phyloP scores from a whole-genome alignment of 2,888 invertebrate species.

The Cephus rjabovi region DNA sequence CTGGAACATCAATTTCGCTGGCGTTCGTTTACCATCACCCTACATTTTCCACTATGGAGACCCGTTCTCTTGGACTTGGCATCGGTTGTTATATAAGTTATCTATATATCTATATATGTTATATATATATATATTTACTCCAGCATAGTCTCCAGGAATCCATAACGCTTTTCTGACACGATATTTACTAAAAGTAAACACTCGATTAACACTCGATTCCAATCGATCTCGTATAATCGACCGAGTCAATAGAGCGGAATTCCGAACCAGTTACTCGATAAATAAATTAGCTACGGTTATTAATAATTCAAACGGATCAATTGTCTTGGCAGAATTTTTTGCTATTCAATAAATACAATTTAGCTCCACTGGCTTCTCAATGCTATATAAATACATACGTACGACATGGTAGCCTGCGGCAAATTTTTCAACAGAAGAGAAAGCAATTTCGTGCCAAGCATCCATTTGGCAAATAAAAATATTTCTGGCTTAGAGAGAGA shows the following conservation, averaged over 20 bases:
- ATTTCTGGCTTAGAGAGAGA: neutral
- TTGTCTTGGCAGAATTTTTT: too few species aligned
- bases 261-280: neutral
- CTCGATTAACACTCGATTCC: neutral
- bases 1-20: conserved; percentile 40
- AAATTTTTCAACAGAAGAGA: neutral
- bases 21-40: conserved; percentile 36
- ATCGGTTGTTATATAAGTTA: conserved; percentile 7
- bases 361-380: neutral
- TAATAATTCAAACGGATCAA: too few species aligned
- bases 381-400: neutral
- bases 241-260: neutral
- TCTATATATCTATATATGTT: neutral
- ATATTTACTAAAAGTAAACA: neutral
- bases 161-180: neutral
- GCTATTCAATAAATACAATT: neutral
- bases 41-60: conserved; percentile 32
- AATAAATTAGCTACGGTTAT: too few species aligned
- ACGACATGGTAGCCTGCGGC: neutral
- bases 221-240: neutral
- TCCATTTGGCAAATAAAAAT: neutral
- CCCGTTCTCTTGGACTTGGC: neutral
- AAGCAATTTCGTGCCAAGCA: neutral
- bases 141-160: neutral
- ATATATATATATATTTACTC: too few species aligned